Evolutionary conservation across 2,888 invertebrate genomes (phyloP), one percentile per base, ranked within the genome.

Genomic region (Netelia melanura): DNA sequence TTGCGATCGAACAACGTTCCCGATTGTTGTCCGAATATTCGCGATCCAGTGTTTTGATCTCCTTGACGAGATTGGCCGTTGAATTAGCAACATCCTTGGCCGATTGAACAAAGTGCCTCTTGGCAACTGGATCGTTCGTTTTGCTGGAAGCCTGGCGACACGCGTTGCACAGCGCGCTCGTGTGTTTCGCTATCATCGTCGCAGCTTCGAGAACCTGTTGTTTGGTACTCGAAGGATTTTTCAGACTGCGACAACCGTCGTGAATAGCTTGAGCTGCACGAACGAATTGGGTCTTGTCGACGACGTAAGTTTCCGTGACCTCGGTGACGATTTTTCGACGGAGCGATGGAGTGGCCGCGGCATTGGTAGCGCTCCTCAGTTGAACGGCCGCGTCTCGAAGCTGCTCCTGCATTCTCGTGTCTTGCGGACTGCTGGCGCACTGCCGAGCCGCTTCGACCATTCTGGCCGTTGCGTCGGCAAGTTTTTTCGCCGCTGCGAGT

Each of bases 31-130:
- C 97, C 14, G 96, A 97, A 89, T 98, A 98, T 90, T 98, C 97
- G 44, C 96, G 95, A 93, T 99, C 99, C 48, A 97, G 94, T 0
- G 96, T 97, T 94, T 99, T 99, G 90, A 99, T 99, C 93, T 98
- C 98, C 93, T 98, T 98, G 23, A 99, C 99, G 23, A 99, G 95
- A 86, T 96, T 96, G 0, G 99, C 98, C 0, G 99, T 99, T 21
- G 98, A 98, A 94, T 98, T 98, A 71, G 99, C 99, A 1, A 99
- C 98, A 91, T 99, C 98, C 93, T 99, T 98, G 77, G 99, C 99
- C 87, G 98, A 97, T 93, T 99, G 98, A 77, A 99, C 99, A 94
- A 99, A 99, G 94, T 99, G 99, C 48, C 98, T 95, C 94, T 99
- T 99, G 79, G 98, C 98, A 3, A 97, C 97, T 0, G 98, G 98